Conservation (phyloP, 2,797 vertebrate genomes). For the Pantherophis vulpinus region DNA sequence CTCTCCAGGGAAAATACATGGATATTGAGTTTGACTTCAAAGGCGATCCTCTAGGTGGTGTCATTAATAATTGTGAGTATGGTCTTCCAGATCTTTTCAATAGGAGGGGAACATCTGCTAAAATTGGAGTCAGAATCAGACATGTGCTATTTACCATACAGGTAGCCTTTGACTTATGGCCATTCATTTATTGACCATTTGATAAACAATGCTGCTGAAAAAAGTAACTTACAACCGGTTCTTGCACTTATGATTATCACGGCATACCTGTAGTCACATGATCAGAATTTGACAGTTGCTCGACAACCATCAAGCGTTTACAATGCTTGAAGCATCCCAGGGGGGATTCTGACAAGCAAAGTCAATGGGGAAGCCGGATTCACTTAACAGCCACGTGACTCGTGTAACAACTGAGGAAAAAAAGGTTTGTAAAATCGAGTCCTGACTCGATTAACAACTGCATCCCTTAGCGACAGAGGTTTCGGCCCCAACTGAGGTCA, state of each 20-base stretch:
- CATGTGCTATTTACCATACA: background rate
- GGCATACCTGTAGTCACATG: background rate
- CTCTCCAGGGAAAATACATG: conserved; percentile 78
- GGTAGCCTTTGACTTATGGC: background rate
- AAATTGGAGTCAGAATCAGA: background rate
- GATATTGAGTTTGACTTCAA: conserved; percentile 83
- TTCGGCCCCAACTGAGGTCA: no score
- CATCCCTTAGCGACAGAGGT: no score
- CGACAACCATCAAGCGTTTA: background rate
- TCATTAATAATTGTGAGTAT: conserved; percentile 79
- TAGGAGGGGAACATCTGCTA: background rate
- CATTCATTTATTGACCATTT: background rate
- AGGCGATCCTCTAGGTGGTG: conserved; percentile 75
- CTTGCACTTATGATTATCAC: background rate
- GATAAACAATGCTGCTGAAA: background rate
- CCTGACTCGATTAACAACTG: no score
- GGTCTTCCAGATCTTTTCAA: accelerated
- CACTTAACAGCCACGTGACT: no score
- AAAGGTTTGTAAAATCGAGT: no score
- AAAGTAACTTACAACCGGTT: background rate
- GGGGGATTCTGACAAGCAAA: no score
- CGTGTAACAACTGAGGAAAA: no score
- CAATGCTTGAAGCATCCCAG: background rate
- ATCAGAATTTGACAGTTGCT: background rate
- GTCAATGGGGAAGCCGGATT: no score